Percentiles rank a stretch among this genome's conserved stretches.
These are phyloP conservation scores for Panzeria rudis DNA, from an alignment of 2,888 invertebrate genomes.

Conservation along the genomic window DNA sequence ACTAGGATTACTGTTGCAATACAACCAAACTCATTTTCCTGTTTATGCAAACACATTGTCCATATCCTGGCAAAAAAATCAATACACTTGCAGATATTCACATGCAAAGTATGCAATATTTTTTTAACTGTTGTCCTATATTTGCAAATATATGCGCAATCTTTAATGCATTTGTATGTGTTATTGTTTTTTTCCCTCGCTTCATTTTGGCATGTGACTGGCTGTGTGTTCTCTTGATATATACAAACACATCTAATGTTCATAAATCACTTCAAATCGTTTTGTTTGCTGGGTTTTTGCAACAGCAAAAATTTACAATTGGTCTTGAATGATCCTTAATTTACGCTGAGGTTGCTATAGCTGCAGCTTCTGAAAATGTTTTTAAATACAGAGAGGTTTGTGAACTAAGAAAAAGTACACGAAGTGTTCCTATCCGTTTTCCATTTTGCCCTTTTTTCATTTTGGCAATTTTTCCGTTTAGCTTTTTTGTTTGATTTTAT, in stretches of 20 bases:
- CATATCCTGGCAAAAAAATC: background rate
- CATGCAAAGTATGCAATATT: slow-evolving; percentile 3
- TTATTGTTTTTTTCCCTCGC: background rate
- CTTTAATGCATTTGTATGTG: background rate
- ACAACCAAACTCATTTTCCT: background rate
- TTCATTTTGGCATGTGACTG: background rate
- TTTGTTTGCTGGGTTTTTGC: slow-evolving; percentile 35
- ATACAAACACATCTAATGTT: slow-evolving; percentile 57
- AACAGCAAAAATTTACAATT: background rate
- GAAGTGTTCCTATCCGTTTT: no score
- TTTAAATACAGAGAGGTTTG: no score
- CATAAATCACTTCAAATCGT: slow-evolving; percentile 64
- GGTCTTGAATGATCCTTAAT: background rate
- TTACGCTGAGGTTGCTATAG: background rate
- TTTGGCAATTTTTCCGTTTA: no score
- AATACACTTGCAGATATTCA: background rate
- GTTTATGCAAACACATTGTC: slow-evolving; percentile 5
- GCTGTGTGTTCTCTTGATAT: slow-evolving; percentile 47
- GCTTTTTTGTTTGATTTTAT: no score
- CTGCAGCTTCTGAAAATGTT: no score
- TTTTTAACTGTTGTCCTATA: slow-evolving; percentile 10
- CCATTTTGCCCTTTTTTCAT: no score
- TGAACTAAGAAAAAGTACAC: no score
- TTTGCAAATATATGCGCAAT: slow-evolving; percentile 5
- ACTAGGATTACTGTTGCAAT: background rate